phyloP scores from a whole-genome alignment of 2,113 vertebrate genomes.

The Bos indicus region DNA sequence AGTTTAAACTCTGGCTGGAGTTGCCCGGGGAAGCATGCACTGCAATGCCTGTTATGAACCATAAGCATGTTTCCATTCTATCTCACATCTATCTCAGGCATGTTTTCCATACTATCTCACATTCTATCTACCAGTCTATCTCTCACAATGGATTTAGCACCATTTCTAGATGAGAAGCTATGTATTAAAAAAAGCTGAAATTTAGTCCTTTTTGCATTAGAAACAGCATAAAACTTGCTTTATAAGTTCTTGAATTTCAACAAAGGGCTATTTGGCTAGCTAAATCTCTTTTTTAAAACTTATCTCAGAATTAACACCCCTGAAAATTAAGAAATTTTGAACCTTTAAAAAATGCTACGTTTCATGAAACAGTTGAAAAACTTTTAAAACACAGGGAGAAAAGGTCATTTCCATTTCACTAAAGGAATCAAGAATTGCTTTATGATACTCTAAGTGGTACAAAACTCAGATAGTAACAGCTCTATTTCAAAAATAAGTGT shows the following conservation, averaged over 20 bases:
- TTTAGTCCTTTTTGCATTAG: neutral
- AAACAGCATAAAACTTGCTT: neutral
- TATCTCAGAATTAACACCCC: neutral
- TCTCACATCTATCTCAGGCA: neutral
- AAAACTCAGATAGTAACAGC: neutral
- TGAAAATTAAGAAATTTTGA: slow-evolving; percentile 34
- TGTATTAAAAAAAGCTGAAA: neutral
- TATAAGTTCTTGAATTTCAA: neutral
- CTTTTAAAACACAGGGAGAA: neutral
- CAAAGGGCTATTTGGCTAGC: neutral
- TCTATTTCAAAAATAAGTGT: neutral
- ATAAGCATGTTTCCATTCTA: neutral
- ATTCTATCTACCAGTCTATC: neutral
- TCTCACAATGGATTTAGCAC: neutral
- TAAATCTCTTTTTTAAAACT: neutral
- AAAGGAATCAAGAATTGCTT: slow-evolving; percentile 9
- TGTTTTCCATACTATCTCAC: neutral
- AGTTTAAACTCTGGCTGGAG: neutral
- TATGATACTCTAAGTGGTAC: neutral
- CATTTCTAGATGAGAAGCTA: neutral
- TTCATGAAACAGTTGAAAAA: neutral
- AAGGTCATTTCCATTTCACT: neutral
- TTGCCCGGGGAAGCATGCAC: neutral
- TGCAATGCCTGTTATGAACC: neutral
- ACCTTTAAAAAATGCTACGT: neutral